Percentiles rank a stretch among this genome's conserved stretches.
Conservation (phyloP, 2,113 vertebrate species). For the Forbesichthys agassizii region DNA sequence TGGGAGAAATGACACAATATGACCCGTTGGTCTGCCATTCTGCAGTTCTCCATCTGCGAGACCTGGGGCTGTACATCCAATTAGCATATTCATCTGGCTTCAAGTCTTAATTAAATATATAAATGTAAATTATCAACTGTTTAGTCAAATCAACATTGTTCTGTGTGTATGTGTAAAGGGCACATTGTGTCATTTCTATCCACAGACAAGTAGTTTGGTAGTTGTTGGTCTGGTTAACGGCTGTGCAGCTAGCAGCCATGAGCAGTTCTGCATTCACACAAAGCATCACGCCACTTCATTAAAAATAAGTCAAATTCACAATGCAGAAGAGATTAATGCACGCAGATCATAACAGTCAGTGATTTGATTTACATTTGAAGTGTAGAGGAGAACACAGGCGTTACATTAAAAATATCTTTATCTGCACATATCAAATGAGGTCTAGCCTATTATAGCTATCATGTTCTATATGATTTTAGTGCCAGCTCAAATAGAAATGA, state of each 20-base stretch:
- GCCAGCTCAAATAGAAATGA: not conserved
- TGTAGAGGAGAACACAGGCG: conserved; percentile 8
- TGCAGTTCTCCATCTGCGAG: not conserved
- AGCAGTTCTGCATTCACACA: conserved; percentile 28
- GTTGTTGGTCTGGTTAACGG: conserved; percentile 19
- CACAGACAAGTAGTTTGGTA: conserved; percentile 30
- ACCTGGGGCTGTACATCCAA: not conserved
- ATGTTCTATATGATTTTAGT: no score
- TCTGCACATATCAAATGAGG: no score
- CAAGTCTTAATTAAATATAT: not conserved
- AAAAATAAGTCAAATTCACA: conserved; percentile 38
- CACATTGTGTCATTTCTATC: conserved; percentile 66
- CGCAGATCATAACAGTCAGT: conserved; percentile 12
- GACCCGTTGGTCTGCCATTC: conserved; percentile 1
- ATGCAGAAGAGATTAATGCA: conserved; percentile 46
- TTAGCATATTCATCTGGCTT: not conserved
- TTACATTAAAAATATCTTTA: conserved; percentile 9
- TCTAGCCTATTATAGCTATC: no score
- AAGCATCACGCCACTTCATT: conserved; percentile 31
- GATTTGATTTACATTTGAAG: conserved; percentile 9
- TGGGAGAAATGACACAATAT: conserved; percentile 62
- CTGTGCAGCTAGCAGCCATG: conserved; percentile 47
- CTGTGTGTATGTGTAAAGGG: not conserved
- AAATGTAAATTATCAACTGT: not conserved
- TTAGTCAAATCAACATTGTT: not conserved